phyloP scores from a whole-genome alignment of 1,140 invertebrate species.

The Colletes gigas region DNA sequence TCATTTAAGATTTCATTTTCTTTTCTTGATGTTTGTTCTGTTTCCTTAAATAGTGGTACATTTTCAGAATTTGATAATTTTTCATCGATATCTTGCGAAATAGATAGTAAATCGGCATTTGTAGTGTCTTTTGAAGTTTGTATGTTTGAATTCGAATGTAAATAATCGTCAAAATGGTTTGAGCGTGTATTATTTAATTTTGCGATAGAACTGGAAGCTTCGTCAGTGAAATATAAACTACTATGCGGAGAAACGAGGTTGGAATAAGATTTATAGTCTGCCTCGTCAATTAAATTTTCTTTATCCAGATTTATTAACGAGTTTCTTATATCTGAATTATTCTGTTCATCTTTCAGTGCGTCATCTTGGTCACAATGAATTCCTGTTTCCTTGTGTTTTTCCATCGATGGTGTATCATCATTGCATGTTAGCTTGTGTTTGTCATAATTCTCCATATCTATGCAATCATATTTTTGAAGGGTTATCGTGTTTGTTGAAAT shows the following conservation, averaged over 20 bases:
- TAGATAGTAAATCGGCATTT: conserved; percentile 1
- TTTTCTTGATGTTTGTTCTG: background rate
- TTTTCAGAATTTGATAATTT: background rate
- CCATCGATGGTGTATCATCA: too few species aligned
- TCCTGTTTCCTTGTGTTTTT: too few species aligned
- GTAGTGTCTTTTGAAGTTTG: background rate
- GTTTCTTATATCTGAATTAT: background rate
- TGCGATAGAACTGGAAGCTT: conserved; percentile 20
- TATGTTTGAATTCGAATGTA: background rate
- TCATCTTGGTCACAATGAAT: background rate
- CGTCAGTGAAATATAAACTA: conserved; percentile 49
- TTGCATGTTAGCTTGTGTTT: background rate
- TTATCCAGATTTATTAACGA: background rate
- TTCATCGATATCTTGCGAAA: too few species aligned
- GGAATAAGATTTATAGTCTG: conserved; percentile 30
- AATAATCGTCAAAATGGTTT: background rate
- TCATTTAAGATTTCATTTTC: background rate
- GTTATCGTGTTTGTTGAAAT: conserved; percentile 17
- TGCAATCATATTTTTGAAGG: background rate
- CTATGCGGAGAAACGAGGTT: conserved; percentile 35
- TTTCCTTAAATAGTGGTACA: background rate
- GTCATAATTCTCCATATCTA: background rate
- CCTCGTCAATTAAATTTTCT: background rate
- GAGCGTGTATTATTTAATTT: conserved; percentile 27
- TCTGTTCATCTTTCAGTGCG: background rate